Base-by-base conservation (phyloP, 2,797 vertebrate species). In the Crossoptilon crossoptilon region DNA sequence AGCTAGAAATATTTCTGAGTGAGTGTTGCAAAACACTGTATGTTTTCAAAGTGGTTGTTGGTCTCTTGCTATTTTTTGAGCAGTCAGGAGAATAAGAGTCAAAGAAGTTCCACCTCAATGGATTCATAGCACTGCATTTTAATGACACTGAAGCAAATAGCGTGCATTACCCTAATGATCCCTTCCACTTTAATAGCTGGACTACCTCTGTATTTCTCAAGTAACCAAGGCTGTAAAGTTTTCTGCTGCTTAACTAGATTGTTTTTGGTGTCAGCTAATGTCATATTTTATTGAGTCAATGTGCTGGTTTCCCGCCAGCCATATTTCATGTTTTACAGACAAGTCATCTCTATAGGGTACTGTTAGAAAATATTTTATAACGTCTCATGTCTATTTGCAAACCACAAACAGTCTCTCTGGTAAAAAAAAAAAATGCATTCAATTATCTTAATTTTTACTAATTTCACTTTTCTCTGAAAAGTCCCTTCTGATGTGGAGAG, bases 291-390 rank as follows among this genome's bases (percentile, higher is more conserved):
- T 91, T 91, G 77, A 93, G 67, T 87, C 76, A 75, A 43, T 53
- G 70, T 73, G 59, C 63, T 96, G 70, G 48, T 88, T 92, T 89
- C 56, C 49, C 87, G 91, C 73, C 92, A 93, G 92, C 63, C 95
- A 81, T 84, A 73, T 72, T 92, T 95, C 63, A 73, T 94, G 82
- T 90, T 96, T 94, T 92, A 89, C 79, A 91, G 92, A 73, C 55
- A 92, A 89, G 84, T 96, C 87, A 95, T 93, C 63, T 88, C 92
- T 95, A 88, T 91, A 95, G 95, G 73, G 90, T 95, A 87, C 95
- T 87, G 84, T 94, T 94, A 95, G 60, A 95, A 95, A 94, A 84
- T 83, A 92, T 78, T 89, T 96, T 95, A 78, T 92, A 95, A 75
- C 11, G 75, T 95, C 88, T 94, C 78, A 77, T 73, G 70, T 93